Base-by-base conservation (phyloP, 2,797 vertebrate genomes). In the Pseudomugil gertrudae region DNA sequence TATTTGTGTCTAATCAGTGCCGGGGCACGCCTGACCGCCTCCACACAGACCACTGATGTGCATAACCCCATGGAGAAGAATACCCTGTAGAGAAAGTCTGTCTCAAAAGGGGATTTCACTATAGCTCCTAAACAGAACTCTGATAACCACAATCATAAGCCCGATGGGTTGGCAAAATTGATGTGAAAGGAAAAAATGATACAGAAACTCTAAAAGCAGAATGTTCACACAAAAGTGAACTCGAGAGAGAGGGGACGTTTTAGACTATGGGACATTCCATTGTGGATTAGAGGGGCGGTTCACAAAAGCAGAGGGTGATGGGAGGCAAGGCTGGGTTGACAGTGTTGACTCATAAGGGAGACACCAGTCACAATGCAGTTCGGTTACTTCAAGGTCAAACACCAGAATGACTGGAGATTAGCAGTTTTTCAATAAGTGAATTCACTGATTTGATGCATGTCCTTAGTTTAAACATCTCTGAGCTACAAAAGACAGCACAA, bases 251-350 rank as follows among this genome's bases (percentile, higher is more conserved):
- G 72, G 40, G 78, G 84, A 79, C 23, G 71, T 72, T 84, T 87
- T 64, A 52, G 87, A 81, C 68, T 64, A 74, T 29, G 71, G 81
- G 88, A 86, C 92, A 93, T 92, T 93, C 93, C 92, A 80, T 54
- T 87, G 89, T 82, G 89, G 91, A 92, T 93, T 92, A 91, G 82
- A 69, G 82, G 79, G 78, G 70, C 84, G 80, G 74, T 11, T 67
- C 82, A 91, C 85, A 84, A 90, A 89, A 84, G 87, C 80, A 74
- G 76, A 27, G 79, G 81, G 83, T 74, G 80, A 69, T 79, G 79
- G 80, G 78, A 53, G 81, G 66, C 66, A 38, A 32, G 65, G 63
- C 57, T 73, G 83, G n/a, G 8, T 21, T 19, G 76, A 63, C 57
- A 81, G 76, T 43, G 80, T 81, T 61, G 14, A 70, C 72, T 76